Evolutionary conservation across 2,888 invertebrate genomes (phyloP), one percentile per base, ranked within the genome.

Genomic region (Drosophila ezoana): DNA sequence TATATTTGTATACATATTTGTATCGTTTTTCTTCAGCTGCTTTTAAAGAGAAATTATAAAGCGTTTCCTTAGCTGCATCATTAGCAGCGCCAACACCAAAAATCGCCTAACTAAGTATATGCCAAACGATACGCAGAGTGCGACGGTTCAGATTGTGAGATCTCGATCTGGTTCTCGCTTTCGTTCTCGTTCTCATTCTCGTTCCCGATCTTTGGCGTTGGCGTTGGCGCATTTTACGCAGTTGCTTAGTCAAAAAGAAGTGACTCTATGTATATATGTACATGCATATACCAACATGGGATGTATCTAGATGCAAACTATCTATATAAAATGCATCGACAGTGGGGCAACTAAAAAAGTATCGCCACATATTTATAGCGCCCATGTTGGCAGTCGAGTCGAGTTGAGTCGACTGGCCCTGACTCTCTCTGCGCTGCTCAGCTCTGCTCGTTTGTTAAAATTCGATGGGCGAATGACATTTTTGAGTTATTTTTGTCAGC

Each of bases 31-130:
- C 41, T 60, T 49, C 41, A 58, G 69, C 67, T 71, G 81, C 67
- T 66, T 74, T 89, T 88, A 88, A 87, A 84, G 78, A 86, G 78
- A 89, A 90, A 91, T 90, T 90, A 91, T 91, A 90, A 91, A 91
- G 90, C 90, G 90, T 90, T 91, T 91, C 89, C 90, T 89, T 86
- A 85, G 90, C 87, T 88, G 91, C 91, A 90, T 91, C 91, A 91
- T 91, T 90, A 90, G 88, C 87, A 90, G 87, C 88, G 84, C 88
- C 90, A 91, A 91, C 91, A 91, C 91, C 90, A 89, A 87, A 90
- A 89, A 88, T 88, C 86, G 64, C 88, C 83, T 87, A 87, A 89
- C 89, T 90, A 86, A 74, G 72, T 79, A 76, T 64, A 70, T 62
- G 60, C 48, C 67, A 68, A 61, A 59, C 51, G 62, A 62, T 53